Percentiles rank a stretch among this genome's conserved stretches.
phyloP scores from a whole-genome alignment of 2,888 invertebrate genomes.

The Clostera curtula region DNA sequence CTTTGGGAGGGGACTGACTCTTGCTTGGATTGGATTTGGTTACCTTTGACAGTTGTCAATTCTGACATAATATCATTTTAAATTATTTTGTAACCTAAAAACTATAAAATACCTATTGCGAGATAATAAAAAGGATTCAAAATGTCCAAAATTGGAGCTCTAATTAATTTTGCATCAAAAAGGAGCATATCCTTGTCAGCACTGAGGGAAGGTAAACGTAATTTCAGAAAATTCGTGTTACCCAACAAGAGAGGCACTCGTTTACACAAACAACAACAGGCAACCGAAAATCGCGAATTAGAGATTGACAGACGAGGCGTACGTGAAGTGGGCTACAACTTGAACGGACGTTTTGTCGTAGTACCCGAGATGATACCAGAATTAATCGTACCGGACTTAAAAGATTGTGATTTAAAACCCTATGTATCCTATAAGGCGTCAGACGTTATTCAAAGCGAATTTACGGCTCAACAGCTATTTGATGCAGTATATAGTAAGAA shows the following conservation, averaged over 20 bases:
- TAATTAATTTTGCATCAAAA: slow-evolving; percentile 47
- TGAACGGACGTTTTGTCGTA: slow-evolving; percentile 72
- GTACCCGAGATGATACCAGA: slow-evolving; percentile 95
- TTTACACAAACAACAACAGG: slow-evolving; percentile 77
- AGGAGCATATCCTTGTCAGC: slow-evolving; percentile 51
- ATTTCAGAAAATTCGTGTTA: slow-evolving; percentile 86
- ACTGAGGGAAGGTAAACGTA: slow-evolving; percentile 80
- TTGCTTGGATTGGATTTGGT: too few species aligned
- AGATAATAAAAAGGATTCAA: slow-evolving; percentile 13
- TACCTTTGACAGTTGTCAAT: too few species aligned
- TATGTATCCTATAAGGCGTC: slow-evolving; percentile 93
- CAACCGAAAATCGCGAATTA: slow-evolving; percentile 76
- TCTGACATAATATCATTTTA: slow-evolving; percentile 8
- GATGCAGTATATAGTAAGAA: slow-evolving; percentile 86
- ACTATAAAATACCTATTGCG: slow-evolving; percentile 3
- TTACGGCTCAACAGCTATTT: slow-evolving; percentile 89
- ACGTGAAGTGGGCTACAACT: slow-evolving; percentile 75
- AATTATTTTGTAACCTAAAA: slow-evolving; percentile 30
- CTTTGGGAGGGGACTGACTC: too few species aligned
- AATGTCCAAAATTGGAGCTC: slow-evolving; percentile 51
- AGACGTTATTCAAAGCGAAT: slow-evolving; percentile 85
- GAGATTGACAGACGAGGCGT: slow-evolving; percentile 83
- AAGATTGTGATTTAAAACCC: slow-evolving; percentile 88
- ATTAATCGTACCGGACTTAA: slow-evolving; percentile 92
- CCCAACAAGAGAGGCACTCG: slow-evolving; percentile 84